Evolutionary conservation across 2,888 invertebrate species (phyloP).

Genomic region (Hypercompe scribonia): DNA sequence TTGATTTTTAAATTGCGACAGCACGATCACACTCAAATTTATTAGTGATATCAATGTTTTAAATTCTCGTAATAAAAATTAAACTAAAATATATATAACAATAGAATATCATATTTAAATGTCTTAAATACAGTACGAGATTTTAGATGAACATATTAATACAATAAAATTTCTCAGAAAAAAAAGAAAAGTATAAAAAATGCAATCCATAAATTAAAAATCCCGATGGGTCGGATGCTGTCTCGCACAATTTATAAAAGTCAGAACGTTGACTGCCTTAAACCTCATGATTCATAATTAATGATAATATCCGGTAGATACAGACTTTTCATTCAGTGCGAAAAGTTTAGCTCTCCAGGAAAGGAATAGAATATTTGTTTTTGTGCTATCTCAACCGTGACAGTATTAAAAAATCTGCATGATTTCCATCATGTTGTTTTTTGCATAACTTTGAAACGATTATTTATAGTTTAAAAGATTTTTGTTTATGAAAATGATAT

Average conservation of each 20-base stretch:
- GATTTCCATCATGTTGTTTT: too few relatives aligned
- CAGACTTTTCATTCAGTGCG: conserved; percentile 75
- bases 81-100: background rate
- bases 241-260: conserved; percentile 70
- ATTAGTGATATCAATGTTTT: background rate
- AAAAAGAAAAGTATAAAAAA: conserved; percentile 10
- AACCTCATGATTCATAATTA: conserved; percentile 80
- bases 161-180: conserved; percentile 3
- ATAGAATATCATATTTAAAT: background rate
- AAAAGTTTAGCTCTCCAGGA: conserved; percentile 69
- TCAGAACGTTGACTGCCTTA: conserved; percentile 67
- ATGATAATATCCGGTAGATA: conserved; percentile 83
- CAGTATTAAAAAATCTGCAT: background rate
- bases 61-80: background rate
- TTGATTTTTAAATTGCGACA: background rate
- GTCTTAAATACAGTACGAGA: background rate
- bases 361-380: conserved; percentile 58
- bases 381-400: conserved; percentile 44
- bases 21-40: background rate
- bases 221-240: conserved; percentile 41
- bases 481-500: too few relatives aligned
- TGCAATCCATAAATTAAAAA: conserved; percentile 43
- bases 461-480: too few relatives aligned
- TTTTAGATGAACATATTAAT: background rate
- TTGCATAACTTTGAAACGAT: too few relatives aligned